Evolutionary conservation across 2,888 invertebrate species (phyloP).

Genomic region (Eupithecia dodoneata): DNA sequence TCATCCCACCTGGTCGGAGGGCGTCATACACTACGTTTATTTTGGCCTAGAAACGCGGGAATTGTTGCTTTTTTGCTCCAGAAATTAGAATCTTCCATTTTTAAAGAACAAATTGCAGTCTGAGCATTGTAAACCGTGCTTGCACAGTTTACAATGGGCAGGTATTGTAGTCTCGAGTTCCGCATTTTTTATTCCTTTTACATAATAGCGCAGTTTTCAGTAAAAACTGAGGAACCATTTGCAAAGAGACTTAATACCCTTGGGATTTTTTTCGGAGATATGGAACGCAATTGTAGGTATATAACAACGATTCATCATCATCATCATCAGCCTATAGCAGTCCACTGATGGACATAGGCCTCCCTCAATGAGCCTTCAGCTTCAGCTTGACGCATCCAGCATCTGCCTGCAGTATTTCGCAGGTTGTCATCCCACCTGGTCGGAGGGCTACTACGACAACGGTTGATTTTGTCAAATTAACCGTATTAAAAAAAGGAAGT

Average conservation of each 20-base stretch:
- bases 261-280: constrained; percentile 3
- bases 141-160: constrained; percentile 45
- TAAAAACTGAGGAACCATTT: constrained; percentile 31
- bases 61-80: constrained; percentile 6
- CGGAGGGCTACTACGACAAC: too few species aligned
- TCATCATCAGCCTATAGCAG: too few species aligned
- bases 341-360: too few species aligned
- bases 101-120: constrained; percentile 18
- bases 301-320: too few species aligned
- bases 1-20: too few species aligned
- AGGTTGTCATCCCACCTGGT: too few species aligned
- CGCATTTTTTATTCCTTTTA: constrained; percentile 51
- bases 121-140: constrained; percentile 36
- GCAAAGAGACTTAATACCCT: constrained; percentile 8
- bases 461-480: too few species aligned
- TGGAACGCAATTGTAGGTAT: not conserved
- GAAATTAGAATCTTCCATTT: constrained; percentile 30
- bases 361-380: too few species aligned
- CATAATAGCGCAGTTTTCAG: constrained; percentile 42
- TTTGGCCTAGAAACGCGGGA: not conserved
- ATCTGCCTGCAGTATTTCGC: too few species aligned
- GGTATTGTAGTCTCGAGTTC: constrained; percentile 50
- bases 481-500: too few species aligned
- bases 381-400: too few species aligned
- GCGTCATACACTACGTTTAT: not conserved